These are phyloP conservation scores for Stenolophus ochropezus DNA, from an alignment of 2,888 invertebrate genomes.

Conservation along the genomic window DNA sequence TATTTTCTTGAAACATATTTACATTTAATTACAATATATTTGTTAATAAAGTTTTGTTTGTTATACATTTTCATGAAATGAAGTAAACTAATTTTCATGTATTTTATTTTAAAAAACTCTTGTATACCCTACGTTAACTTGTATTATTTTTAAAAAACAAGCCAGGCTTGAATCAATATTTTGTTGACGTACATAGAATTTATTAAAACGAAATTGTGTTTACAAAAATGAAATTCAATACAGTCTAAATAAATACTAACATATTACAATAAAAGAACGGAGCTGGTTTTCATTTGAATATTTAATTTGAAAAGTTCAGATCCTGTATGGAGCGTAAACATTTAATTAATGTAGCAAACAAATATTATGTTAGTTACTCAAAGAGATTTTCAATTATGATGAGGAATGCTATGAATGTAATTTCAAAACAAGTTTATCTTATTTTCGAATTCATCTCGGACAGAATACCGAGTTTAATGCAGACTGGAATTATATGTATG, in stretches of 20 bases:
- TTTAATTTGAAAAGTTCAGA: conserved; percentile 34
- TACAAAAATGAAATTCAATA: conserved; percentile 17
- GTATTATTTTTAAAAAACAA: conserved; percentile 9
- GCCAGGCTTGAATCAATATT: neutral
- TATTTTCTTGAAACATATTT: neutral
- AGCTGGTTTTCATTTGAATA: conserved; percentile 12
- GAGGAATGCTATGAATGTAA: conserved; percentile 30
- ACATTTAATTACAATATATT: neutral
- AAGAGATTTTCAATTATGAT: conserved; percentile 35
- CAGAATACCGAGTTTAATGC: neutral
- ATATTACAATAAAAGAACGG: conserved; percentile 22
- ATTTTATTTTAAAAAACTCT: neutral
- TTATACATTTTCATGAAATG: neutral
- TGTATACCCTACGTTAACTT: neutral
- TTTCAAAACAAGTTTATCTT: conserved; percentile 35
- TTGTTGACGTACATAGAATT: conserved; percentile 14
- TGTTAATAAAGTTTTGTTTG: neutral
- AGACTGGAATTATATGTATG: neutral
- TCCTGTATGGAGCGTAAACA: neutral
- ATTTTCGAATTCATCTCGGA: conserved; percentile 14
- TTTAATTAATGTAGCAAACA: conserved; percentile 37
- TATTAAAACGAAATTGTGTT: conserved; percentile 14
- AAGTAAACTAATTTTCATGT: neutral
- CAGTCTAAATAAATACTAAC: neutral
- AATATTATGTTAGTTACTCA: conserved; percentile 21